phyloP scores from a whole-genome alignment of 2,888 invertebrate genomes.

The Melieria picta region DNA sequence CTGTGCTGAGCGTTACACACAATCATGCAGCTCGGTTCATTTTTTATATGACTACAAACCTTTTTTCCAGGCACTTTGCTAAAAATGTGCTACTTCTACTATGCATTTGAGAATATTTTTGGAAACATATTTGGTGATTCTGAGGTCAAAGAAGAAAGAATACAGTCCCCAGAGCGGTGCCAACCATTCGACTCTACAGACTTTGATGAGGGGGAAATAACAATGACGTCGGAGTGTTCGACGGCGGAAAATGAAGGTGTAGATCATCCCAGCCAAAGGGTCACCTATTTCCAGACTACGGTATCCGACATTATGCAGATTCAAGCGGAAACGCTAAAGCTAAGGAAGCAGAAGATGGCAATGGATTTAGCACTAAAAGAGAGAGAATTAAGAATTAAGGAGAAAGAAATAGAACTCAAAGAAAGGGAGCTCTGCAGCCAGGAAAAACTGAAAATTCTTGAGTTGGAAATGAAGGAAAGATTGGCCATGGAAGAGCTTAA shows the following conservation, averaged over 20 bases:
- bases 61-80: slow-evolving; percentile 15
- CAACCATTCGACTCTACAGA: no score
- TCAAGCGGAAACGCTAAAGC: slow-evolving; percentile 11
- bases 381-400: slow-evolving; percentile 12
- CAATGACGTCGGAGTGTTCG: no score
- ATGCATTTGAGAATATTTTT: slow-evolving; percentile 12
- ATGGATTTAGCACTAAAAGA: not conserved
- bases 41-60: not conserved
- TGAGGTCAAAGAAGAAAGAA: no score
- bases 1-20: not conserved
- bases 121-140: not conserved
- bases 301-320: slow-evolving; percentile 21
- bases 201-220: no score
- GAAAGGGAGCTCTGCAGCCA: slow-evolving; percentile 7
- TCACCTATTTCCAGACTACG: slow-evolving; percentile 19
- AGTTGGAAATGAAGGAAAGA: slow-evolving; percentile 20
- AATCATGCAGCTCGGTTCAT: not conserved
- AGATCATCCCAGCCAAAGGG: not conserved
- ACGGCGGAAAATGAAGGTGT: no score
- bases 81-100: slow-evolving; percentile 7
- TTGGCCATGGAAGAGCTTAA: slow-evolving; percentile 24
- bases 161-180: no score
- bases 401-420: slow-evolving; percentile 3
- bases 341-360: slow-evolving; percentile 20
- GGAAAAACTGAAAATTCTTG: slow-evolving; percentile 24